Percentiles rank a stretch among this genome's conserved stretches.
phyloP scores from a whole-genome alignment of 35 echinoderm and acorn worm species.

The Anneissia japonica region DNA sequence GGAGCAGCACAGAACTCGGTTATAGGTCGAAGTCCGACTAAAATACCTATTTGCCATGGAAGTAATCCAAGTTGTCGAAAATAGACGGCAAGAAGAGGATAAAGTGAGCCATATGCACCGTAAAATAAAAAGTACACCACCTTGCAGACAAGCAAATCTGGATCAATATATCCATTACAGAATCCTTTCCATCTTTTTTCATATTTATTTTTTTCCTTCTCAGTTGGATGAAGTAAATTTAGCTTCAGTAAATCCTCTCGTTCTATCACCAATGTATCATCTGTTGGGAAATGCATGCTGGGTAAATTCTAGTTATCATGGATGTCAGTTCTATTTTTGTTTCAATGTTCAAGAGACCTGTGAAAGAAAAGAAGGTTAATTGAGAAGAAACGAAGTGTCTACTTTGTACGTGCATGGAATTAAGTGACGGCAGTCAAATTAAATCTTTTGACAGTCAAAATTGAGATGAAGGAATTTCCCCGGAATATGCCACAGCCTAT shows the following conservation, averaged over 20 bases:
- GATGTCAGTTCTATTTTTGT: too few species aligned
- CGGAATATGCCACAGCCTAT: too few species aligned
- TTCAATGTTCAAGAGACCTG: too few species aligned
- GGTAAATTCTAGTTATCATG: too few species aligned
- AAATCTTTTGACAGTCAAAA: too few species aligned
- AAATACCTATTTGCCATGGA: slow-evolving; percentile 71
- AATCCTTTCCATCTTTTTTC: slow-evolving; percentile 18
- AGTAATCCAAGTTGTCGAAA: slow-evolving; percentile 88
- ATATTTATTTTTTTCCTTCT: slow-evolving; percentile 16
- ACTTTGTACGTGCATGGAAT: too few species aligned
- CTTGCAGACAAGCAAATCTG: slow-evolving; percentile 76
- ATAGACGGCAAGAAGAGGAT: slow-evolving; percentile 83
- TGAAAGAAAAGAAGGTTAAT: too few species aligned
- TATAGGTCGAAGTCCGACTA: slow-evolving; percentile 83
- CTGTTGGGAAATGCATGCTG: slow-evolving; percentile 75
- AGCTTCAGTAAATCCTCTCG: slow-evolving; percentile 36
- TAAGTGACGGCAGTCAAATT: too few species aligned
- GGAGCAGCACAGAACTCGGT: slow-evolving; percentile 88
- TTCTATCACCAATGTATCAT: slow-evolving; percentile 76
- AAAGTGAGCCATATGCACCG: slow-evolving; percentile 82
- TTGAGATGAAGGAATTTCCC: too few species aligned
- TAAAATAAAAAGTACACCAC: slow-evolving; percentile 85
- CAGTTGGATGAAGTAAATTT: not conserved
- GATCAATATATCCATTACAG: slow-evolving; percentile 48
- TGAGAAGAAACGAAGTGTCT: too few species aligned